Evolutionary conservation across 2,113 vertebrate genomes (phyloP).

Genomic region (Microtus montanus): DNA sequence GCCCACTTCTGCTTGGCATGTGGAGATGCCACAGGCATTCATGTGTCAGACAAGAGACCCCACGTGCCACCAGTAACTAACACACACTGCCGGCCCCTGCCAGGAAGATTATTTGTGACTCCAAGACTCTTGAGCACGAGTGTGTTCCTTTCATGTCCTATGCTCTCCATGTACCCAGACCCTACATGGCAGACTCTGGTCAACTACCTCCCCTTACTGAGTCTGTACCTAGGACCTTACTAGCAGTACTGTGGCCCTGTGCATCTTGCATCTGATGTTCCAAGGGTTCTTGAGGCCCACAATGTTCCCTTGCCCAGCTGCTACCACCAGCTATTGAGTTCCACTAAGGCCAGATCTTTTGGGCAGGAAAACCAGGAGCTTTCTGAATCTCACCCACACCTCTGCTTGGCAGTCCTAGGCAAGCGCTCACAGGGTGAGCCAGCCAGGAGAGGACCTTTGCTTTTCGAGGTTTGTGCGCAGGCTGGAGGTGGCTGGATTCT

Average conservation of each 20-base stretch:
- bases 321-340: background rate
- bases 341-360: background rate
- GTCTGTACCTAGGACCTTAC: background rate
- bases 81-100: too few species aligned
- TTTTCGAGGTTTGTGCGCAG: background rate
- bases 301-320: background rate
- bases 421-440: background rate
- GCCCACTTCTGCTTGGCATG: background rate
- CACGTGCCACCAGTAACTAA: too few species aligned
- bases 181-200: too few species aligned
- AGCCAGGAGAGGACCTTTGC: background rate
- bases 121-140: background rate
- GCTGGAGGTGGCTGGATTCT: background rate
- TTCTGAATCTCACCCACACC: background rate
- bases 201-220: too few species aligned
- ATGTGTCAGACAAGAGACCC: fast-evolving
- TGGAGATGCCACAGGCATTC: background rate
- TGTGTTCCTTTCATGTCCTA: background rate
- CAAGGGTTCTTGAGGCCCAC: too few species aligned
- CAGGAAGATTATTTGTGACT: too few species aligned
- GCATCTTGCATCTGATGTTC: background rate
- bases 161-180: background rate
- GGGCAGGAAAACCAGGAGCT: background rate
- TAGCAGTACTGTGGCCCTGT: background rate
- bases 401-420: too few species aligned